Base-by-base conservation (phyloP, 2,113 vertebrate species). In the Dascyllus trimaculatus region DNA sequence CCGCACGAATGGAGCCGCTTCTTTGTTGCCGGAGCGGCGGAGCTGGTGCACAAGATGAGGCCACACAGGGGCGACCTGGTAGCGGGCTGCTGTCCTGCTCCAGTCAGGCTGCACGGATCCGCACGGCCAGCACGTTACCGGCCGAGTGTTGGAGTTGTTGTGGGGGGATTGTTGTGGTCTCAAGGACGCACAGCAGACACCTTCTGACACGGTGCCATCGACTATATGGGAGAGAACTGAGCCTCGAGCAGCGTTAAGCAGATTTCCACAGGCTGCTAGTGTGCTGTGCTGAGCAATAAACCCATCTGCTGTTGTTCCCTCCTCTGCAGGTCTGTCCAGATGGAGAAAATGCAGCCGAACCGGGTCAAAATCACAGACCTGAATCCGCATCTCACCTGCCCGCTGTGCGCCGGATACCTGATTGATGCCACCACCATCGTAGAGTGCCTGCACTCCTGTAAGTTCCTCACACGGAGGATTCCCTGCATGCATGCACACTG, bases 361-460 rank as follows among this genome's bases (percentile, higher is more conserved):
- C 91, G 92, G 84, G 91, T 95, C 51, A 94, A 95, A 87, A 94
- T 95, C 88, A 94, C 94, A 71, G 94, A 95, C 61, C 81, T 95
- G 68, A 95, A 94, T 71, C 90, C 91, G 18, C 92, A 95, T 68
- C 93, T 95, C 65, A 94, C 92, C 40, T 92, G 89, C 75, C 97
- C 96, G 56, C 91, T 98, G 73, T 98, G 97, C 11, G 96, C 96
- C 10, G 97, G 97, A 1, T 98, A 98, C 92, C 96, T 98, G 92
- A 96, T 98, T 1, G 97, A 98, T 24, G 97, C 97, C 38, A 96
- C 97, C 1, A 98, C 97, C 89, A 98, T 98, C 24, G 96, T 97
- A 81, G 97, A 98, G 93, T 98, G 97, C 32, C 93, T 98, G 92
- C 97, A 98, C 94, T 98, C 97, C 79, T 98, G 97, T 98, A 94